A percentile compares a stretch with the other conserved stretches of the same genome.
Evolutionary conservation across 2,888 invertebrate genomes (phyloP).

Genomic region (Scaptomyza parva): DNA sequence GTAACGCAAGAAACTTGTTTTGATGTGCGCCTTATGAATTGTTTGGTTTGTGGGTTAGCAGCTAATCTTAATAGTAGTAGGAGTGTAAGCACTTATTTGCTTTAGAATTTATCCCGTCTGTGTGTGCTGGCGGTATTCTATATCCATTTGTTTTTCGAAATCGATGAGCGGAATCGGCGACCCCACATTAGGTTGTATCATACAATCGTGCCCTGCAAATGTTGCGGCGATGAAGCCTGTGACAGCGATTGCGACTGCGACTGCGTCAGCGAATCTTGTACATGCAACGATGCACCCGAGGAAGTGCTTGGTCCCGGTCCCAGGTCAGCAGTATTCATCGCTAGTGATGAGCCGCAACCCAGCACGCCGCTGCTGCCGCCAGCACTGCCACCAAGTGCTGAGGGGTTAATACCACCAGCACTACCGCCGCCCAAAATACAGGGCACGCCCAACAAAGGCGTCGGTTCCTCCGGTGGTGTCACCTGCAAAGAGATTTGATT

Average conservation of each 20-base stretch:
- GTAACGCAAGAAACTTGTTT: no score
- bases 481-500: constrained; percentile 85
- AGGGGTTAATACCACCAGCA: constrained; percentile 84
- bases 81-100: constrained; percentile 9
- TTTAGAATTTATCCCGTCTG: constrained; percentile 71
- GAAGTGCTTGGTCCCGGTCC: constrained; percentile 85
- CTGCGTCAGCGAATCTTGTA: constrained; percentile 74
- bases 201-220: constrained; percentile 96
- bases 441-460: constrained; percentile 84
- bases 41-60: constrained; percentile 37
- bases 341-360: constrained; percentile 82
- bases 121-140: constrained; percentile 81
- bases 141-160: constrained; percentile 87
- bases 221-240: constrained; percentile 86
- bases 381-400: constrained; percentile 78
- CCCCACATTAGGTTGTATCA: constrained; percentile 98
- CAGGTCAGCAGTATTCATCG: constrained; percentile 82
- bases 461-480: constrained; percentile 89
- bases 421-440: constrained; percentile 79
- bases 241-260: constrained; percentile 34
- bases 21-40: not conserved
- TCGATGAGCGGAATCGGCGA: constrained; percentile 92
- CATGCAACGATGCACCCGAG: constrained; percentile 86
- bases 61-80: constrained; percentile 28
- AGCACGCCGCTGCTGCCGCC: constrained; percentile 72